Conservation (phyloP, 2,797 vertebrate genomes). For the Poeciliopsis paucimaculata region DNA sequence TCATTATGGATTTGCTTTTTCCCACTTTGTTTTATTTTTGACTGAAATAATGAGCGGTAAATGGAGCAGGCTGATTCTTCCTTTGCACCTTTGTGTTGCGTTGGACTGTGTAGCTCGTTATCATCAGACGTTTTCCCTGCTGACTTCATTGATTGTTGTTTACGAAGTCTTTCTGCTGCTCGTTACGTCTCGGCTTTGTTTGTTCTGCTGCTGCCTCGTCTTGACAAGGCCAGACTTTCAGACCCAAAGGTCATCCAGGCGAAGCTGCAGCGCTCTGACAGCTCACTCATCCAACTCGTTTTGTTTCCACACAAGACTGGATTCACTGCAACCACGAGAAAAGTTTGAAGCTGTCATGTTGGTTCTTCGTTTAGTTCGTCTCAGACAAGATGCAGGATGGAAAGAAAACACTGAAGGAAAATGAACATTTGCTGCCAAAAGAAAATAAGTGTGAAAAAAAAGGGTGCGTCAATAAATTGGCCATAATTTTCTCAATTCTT, state of each 20-base stretch:
- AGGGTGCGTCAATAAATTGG: background rate
- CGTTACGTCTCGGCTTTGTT: slow-evolving; percentile 35
- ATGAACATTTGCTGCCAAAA: background rate
- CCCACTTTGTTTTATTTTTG: background rate
- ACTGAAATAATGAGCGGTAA: background rate
- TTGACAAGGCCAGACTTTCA: slow-evolving; percentile 26
- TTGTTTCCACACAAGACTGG: background rate
- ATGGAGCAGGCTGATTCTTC: background rate
- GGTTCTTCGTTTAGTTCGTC: background rate
- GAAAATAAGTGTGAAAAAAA: background rate
- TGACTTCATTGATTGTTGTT: slow-evolving; percentile 30
- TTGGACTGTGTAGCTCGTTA: slow-evolving; percentile 25
- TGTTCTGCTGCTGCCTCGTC: slow-evolving; percentile 8
- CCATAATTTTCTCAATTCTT: background rate
- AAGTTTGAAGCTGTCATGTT: background rate
- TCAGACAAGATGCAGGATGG: background rate
- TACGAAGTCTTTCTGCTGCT: slow-evolving; percentile 40
- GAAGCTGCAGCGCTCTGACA: background rate
- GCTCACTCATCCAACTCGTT: slow-evolving; percentile 2
- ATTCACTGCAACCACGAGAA: background rate
- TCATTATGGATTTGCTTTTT: background rate
- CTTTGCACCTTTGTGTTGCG: background rate
- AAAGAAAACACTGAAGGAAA: background rate
- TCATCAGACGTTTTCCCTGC: background rate
- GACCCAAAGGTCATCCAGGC: slow-evolving; percentile 4